Percentiles rank a stretch among this genome's conserved stretches.
These are phyloP conservation scores for Alcis repandata DNA, from an alignment of 2,888 invertebrate genomes.

Conservation along the genomic window DNA sequence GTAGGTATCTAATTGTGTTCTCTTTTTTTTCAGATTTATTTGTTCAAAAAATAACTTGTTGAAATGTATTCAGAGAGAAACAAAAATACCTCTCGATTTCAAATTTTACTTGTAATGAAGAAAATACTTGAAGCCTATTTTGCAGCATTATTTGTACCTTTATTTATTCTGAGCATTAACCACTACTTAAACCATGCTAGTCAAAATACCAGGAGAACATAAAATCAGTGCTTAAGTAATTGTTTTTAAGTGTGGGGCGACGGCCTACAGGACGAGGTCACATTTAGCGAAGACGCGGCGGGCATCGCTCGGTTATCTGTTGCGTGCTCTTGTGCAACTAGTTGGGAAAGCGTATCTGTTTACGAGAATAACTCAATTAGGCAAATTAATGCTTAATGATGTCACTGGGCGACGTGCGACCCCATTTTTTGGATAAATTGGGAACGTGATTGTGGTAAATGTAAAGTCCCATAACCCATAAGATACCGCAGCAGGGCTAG, in stretches of 20 bases:
- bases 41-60: too few relatives aligned
- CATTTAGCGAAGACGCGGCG: slow-evolving; percentile 28
- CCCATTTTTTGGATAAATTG: not conserved
- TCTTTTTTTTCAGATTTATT: too few relatives aligned
- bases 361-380: not conserved
- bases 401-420: not conserved
- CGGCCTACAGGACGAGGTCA: slow-evolving; percentile 42
- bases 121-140: too few relatives aligned
- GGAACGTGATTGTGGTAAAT: too few relatives aligned
- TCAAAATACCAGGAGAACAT: not conserved
- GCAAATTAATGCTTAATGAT: not conserved
- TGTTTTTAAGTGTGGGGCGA: slow-evolving; percentile 16
- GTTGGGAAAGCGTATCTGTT: not conserved
- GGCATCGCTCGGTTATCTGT: slow-evolving; percentile 30
- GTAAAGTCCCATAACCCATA: too few relatives aligned
- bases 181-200: not conserved
- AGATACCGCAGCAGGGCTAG: too few relatives aligned
- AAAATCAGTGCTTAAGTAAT: not conserved
- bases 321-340: slow-evolving; percentile 30
- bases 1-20: too few relatives aligned
- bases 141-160: too few relatives aligned
- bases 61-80: too few relatives aligned
- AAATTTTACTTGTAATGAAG: too few relatives aligned
- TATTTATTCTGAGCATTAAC: too few relatives aligned
- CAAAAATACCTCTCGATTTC: too few relatives aligned